These are phyloP conservation scores for Nematolebias whitei DNA, from an alignment of 2,113 vertebrate genomes.

Conservation along the genomic window DNA sequence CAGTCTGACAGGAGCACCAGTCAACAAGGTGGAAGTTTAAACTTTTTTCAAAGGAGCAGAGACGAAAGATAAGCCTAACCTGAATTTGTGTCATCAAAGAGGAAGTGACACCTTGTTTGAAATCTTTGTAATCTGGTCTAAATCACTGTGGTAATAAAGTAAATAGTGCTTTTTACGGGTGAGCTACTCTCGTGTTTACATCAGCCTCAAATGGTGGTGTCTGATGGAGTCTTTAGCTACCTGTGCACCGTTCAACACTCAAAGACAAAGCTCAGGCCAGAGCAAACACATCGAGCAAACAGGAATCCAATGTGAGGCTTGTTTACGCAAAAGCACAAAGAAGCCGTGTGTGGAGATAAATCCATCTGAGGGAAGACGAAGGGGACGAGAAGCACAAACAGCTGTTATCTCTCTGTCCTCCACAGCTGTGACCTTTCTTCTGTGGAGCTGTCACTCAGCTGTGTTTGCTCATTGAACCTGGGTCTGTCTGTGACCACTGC, in stretches of 20 bases:
- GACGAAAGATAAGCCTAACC: slow-evolving; percentile 20
- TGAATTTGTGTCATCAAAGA: slow-evolving; percentile 35
- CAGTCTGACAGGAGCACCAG: slow-evolving; percentile 50
- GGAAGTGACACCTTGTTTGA: slow-evolving; percentile 46
- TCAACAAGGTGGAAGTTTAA: slow-evolving; percentile 32
- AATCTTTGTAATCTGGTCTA: slow-evolving; percentile 24
- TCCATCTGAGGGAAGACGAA: slow-evolving; percentile 52
- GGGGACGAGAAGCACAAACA: slow-evolving; percentile 69
- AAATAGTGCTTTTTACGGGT: slow-evolving; percentile 37
- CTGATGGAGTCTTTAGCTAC: slow-evolving; percentile 28
- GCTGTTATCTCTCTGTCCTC: slow-evolving; percentile 59
- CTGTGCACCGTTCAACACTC: slow-evolving; percentile 25
- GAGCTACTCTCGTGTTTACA: slow-evolving; percentile 17
- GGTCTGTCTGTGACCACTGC: slow-evolving; percentile 36
- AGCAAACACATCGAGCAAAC: slow-evolving; percentile 67
- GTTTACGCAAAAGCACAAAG: slow-evolving; percentile 48
- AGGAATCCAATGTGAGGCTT: slow-evolving; percentile 25
- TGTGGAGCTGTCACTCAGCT: slow-evolving; percentile 9
- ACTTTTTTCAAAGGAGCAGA: slow-evolving; percentile 2
- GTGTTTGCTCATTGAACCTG: slow-evolving; percentile 38
- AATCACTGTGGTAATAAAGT: slow-evolving; percentile 24
- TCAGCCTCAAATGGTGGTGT: slow-evolving; percentile 29
- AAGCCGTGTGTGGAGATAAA: slow-evolving; percentile 39
- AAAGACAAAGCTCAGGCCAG: slow-evolving; percentile 36
- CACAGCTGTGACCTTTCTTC: slow-evolving; percentile 48